Evolutionary conservation across 2,888 invertebrate species (phyloP), one percentile per base, ranked within the genome.

Genomic region (Aporophyla nigra): DNA sequence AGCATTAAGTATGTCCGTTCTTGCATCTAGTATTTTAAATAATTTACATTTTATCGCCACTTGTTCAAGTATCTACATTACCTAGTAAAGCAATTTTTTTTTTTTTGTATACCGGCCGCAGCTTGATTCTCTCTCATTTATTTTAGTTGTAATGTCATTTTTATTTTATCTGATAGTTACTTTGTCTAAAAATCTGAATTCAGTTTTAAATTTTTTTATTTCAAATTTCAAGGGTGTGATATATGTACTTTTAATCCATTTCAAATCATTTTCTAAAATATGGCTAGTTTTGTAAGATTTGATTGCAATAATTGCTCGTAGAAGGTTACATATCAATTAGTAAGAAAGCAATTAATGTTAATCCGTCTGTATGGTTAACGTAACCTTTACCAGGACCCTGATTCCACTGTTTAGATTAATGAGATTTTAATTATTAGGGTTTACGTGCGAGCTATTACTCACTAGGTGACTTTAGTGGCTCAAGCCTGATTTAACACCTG

Each of bases 331-430:
- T 33, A 33, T 56, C 12, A 27, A 19, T 33, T 24, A 70, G 9
- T 40, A 51, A 19, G 49, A 63, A 63, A 40, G 19, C 19, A 24
- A 59, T 61, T 33, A 10, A 1, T 21, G 21, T 40, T 14, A 40
- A 27, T 65, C 12, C 19, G 10, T 58, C 6, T 58, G 14, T 67
- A n/a, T 77, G 0, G 4, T 33, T 27, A 40, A 9, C 2, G 46
- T 61, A 27, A 54, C 70, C 46, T 61, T 76, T 61, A 33, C 9
- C 21, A 49, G 24, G 9, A 27, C 19, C 49, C 9, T 40, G 21
- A 46, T 70, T 70, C 2, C 5, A 70, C 27, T 70, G 59, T 69
- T 59, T n/a, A 53, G 16, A 69, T 61, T 71, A 79, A 76, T 79
- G 54, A 58, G 46, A 46, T 72, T 78, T 58, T 65, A 71, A 79